These are phyloP conservation scores for Oxytorus armatus DNA, from an alignment of 2,888 invertebrate species.

Conservation along the genomic window DNA sequence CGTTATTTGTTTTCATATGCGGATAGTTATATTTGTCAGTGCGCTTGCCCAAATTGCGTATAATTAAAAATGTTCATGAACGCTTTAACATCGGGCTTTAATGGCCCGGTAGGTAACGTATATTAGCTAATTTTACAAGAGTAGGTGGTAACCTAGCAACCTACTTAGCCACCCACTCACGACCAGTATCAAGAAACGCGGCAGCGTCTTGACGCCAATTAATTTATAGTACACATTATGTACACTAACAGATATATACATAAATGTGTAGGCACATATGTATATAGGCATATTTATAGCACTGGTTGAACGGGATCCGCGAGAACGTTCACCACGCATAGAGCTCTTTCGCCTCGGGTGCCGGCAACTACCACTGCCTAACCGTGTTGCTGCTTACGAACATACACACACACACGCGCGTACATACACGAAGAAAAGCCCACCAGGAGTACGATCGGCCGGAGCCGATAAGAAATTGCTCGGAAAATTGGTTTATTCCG, in stretches of 20 bases:
- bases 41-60: constrained; percentile 1
- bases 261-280: constrained; percentile 3
- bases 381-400: background rate
- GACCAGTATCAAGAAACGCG: too few relatives aligned
- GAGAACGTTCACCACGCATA: constrained; percentile 32
- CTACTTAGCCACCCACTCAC: constrained; percentile 67
- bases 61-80: constrained; percentile 29
- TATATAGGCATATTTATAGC: constrained; percentile 13
- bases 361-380: constrained; percentile 32
- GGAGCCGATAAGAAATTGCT: constrained; percentile 81
- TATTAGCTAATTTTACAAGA: constrained; percentile 30
- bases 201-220: too few relatives aligned
- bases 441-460: constrained; percentile 72
- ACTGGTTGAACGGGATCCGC: constrained; percentile 50
- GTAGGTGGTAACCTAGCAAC: constrained; percentile 59
- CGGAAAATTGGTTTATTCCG: constrained; percentile 83
- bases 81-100: constrained; percentile 8
- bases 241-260: constrained; percentile 6
- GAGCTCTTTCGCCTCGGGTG: constrained; percentile 33
- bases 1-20: too few relatives aligned
- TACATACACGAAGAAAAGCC: constrained; percentile 23
- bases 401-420: constrained; percentile 7
- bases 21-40: background rate
- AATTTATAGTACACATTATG: constrained; percentile 33
- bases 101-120: constrained; percentile 1